A percentile compares a stretch with the other conserved stretches of the same genome.
Conservation (phyloP, 2,113 vertebrate species). For the Acanthochromis polyacanthus region DNA sequence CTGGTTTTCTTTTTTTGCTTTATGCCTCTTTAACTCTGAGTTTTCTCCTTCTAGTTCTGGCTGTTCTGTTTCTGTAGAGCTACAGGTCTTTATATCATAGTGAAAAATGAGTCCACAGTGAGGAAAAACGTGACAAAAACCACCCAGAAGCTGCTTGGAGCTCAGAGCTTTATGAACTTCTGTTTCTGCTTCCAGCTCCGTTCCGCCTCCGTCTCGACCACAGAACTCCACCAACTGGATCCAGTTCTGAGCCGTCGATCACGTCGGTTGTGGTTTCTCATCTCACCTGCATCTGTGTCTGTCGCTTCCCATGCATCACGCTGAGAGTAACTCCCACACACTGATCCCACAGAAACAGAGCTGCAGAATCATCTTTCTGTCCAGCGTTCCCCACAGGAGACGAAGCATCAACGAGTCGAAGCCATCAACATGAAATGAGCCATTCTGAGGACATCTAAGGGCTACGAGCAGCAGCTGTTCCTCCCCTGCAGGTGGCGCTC, state of each 20-base stretch:
- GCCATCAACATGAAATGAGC: constrained; percentile 46
- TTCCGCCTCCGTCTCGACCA: constrained; percentile 77
- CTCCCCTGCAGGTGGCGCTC: constrained; percentile 30
- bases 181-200: constrained; percentile 59
- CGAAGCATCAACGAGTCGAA: constrained; percentile 28
- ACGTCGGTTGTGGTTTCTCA: not conserved
- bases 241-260: constrained; percentile 85
- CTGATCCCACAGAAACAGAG: constrained; percentile 42
- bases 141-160: no score
- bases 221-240: constrained; percentile 89
- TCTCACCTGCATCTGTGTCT: constrained; percentile 56
- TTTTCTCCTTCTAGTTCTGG: no score
- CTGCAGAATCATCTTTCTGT: constrained; percentile 29
- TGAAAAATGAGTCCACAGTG: no score
- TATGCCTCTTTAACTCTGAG: no score
- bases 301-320: constrained; percentile 53
- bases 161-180: not conserved
- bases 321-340: constrained; percentile 33
- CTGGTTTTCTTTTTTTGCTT: not conserved
- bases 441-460: constrained; percentile 61
- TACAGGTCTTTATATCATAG: no score
- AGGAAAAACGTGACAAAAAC: no score
- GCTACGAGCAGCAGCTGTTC: constrained; percentile 62
- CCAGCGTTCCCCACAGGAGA: constrained; percentile 12
- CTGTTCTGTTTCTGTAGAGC: no score